Evolutionary conservation across 2,797 vertebrate species (phyloP), one percentile per base, ranked within the genome.

Genomic region (Etheostoma perlongum): DNA sequence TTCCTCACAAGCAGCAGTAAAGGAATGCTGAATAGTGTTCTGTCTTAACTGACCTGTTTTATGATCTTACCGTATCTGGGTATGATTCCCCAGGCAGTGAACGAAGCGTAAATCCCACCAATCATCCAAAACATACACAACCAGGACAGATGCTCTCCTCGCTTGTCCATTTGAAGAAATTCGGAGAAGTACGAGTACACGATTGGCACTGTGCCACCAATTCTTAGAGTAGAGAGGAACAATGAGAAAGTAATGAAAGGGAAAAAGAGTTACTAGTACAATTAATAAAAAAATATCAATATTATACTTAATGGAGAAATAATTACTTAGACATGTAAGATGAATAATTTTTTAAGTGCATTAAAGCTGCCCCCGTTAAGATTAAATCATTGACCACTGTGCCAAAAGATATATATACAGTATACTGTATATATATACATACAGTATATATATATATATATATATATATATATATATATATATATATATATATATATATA

Each of bases 51-150:
- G 33, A 53, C 3, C 33, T 52, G n/a, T 42, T 65, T 59, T 19
- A 4, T 15, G 36, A 54, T 59, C 69, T 93, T 94, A 99, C 98
- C 98, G 0, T 99, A 99, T 90, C 96, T 96, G 3, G 98, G 98
- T 73, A 99, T 98, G 93, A 99, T 97, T 89, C 95, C 97, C 98
- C 98, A 99, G 81, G 98, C 98, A 70, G 97, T 98, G 78, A 96
- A 95, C 3, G 98, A 98, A 0, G 98, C 97, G 1, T 97, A 99
- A 90, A 99, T 95, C 11, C 96, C 98, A 13, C 98, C 98, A 0
- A 98, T 95, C 98, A 99, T 99, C 98, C 98, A 99, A 92, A 99
- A 99, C 96, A 99, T 98, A 72, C 98, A 98, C 57, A 99, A 89
- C 98, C 98, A 99, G 72, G 98, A 99, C 75, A 99, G 95, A 89